Evolutionary conservation across 2,113 vertebrate genomes (phyloP), one percentile per base, ranked within the genome.

Genomic region (Engystomops pustulosus): DNA sequence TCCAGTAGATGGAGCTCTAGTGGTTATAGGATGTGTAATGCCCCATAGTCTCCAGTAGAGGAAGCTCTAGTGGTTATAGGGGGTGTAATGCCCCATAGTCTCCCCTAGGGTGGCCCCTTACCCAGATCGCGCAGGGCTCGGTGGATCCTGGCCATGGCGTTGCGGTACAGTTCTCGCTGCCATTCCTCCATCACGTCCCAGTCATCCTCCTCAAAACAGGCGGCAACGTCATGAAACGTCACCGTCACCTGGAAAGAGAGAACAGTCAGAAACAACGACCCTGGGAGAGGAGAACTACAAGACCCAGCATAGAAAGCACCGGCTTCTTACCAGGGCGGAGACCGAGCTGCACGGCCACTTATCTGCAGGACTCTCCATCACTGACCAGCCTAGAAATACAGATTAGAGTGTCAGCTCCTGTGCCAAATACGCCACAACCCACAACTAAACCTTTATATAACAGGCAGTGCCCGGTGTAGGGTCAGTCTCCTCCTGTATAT

Each of bases 121-220:
- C 79, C 79, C 79, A 81, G 45, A n/a, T 81, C 44, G 23, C n/a
- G 18, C 1, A 81, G 79, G 3, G 12, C 67, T 9, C 10, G 7
- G 47, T 81, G 79, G 17, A 81, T 81, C 49, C 71, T 47, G 47
- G 34, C 53, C 65, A 81, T 71, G 45, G 79, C 80, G n/a, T 17
- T 74, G 0, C 80, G 34, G 69, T 72, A 82, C 0, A 82, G 41
- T 8, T 81, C 79, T 9, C 47, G 67, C 67, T 81, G 65, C 79
- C 79, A 70, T 17, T 81, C 79, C 47, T 71, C 79, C 79, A 81
- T 70, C 30, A 55, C 70, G 11, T n/a, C 65, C 67, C 79, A 80
- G 15, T 80, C 79, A 1, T 80, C 79, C 44, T 80, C 58, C 32
- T 69, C 58, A 47, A 80, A 80, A 20, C 79, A 68, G 14, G 79